Evolutionary conservation across 2,797 vertebrate genomes (phyloP), one percentile per base, ranked within the genome.

Genomic region (Melanotaenia pygmaea): DNA sequence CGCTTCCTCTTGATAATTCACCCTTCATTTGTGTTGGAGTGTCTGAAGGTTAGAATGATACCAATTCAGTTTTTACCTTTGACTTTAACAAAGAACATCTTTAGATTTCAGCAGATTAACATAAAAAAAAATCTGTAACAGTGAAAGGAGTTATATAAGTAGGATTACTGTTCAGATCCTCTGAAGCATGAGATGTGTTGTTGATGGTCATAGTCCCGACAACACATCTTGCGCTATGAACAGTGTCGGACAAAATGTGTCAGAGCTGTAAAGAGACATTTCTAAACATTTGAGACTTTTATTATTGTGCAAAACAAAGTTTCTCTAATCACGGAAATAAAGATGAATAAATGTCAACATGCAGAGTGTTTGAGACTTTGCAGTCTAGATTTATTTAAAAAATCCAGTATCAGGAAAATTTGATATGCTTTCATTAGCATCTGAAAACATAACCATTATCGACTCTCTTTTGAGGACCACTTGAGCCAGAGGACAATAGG

Each of bases 1-100:
- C n/a, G n/a, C 10, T 43, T 62, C 12, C 1, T 79, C 72, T 76
- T 78, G 47, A 81, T 74, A 70, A 77, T 51, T 26, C 32, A 64
- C 28, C 56, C 69, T 74, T 72, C 22, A 13, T 69, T 79, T 75
- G 80, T 72, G 63, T 70, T 61, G 26, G 50, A 58, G 65, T 57
- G 47, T 74, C 67, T 84, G 78, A 78, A 64, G 8, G 20, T 50
- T 20, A 50, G 20, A 50, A 50, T 9, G 20, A 47, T 47, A 6
- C 18, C 16, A 71, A 76, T 35, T 7, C 2, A 3, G 3, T 18
- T 16, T 61, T 22, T 43, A 26, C 3, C 22, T 24, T 37, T 22
- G 2, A 24, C 24, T 60, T 54, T 16, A 59, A 30, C 54, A 67
- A 84, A 18, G 6, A 30, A 56, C 78, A 80, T 74, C 58, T 86